Base-by-base conservation (phyloP, 2,797 vertebrate species). In the Eulemur albifrons region DNA sequence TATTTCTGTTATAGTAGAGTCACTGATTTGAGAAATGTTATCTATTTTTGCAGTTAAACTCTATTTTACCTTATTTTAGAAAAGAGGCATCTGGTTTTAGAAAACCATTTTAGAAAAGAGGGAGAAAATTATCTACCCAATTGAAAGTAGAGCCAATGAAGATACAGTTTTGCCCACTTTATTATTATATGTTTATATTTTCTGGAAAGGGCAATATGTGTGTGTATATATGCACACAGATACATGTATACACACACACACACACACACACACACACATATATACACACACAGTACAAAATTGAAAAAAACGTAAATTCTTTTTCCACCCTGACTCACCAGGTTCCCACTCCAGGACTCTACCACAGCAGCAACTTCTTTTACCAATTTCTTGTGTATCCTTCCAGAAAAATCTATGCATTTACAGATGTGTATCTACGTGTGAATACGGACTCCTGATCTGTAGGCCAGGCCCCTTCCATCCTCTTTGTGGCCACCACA, bases 11-110 rank as follows among this genome's bases (percentile, higher is more conserved):
- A 85, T 48, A 76, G 30, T 59, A 72, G 69, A 89, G 54, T 61
- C 81, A 57, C 18, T 93, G 6, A 25, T 81, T 97, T 89, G 83
- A 93, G 65, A 96, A 96, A 45, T 70, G 45, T 50, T 85, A 80
- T 18, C 30, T 77, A 63, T 95, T 88, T 90, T 88, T 90, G 18
- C 20, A 90, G 30, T 10, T 84, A n/a, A n/a, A 50, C 1, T 81
- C 77, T 84, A 91, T 45, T 27, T n/a, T 21, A 88, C 70, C 72
- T 95, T 54, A 20, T 72, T 88, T 93, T 67, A 69, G 32, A 84
- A 92, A 82, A 85, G 25, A 93, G n/a, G 45, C 20, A 72, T 45
- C 38, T 85, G 67, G 30, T 85, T 70, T 14, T 45, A 45, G 43
- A 45, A 45, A 45, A 45, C 43, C 43, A 45, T 45, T 45, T 45